Evolutionary conservation across 2,888 invertebrate genomes (phyloP), one percentile per base, ranked within the genome.

Genomic region (Neoaliturus tenellus): DNA sequence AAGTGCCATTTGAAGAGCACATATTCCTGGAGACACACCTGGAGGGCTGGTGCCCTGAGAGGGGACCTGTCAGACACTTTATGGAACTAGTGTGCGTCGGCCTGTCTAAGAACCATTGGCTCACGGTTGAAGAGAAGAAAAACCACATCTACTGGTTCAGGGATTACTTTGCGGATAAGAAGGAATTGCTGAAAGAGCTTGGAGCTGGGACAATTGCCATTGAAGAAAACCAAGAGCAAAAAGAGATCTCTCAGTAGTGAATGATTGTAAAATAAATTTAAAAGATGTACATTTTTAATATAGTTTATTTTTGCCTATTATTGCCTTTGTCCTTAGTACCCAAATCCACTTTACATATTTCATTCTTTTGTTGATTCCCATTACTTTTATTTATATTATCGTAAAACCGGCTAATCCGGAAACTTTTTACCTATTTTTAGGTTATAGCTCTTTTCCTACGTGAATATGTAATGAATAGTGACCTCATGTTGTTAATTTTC

Each of bases 41-140:
- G 20, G 95, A 96, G 88, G 94, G 93, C 0, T 98, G 98, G 96
- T 99, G 99, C 89, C 99, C 99, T 0, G 93, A 92, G 69, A 94
- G 93, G 87, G 99, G 99, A 0, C 99, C 99, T 0, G 92, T 99
- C 86, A 93, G 98, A 8, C 97, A 99, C 90, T 99, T 98, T 90
- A 99, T 99, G 99, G 98, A 99, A 89, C 92, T 99, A 6, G 98
- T 99, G 0, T 96, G 96, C 87, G 94, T 96, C 0, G 99, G 99
- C 5, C 92, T 99, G 0, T 98, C 98, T 0, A 98, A 98, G 90
- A 99, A 99, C 91, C 95, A 98, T 0, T 97, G 96, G 90, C 92
- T 99, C 88, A 96, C 96, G 0, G 97, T 96, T 0, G 90, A 95
- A 86, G 96, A 98, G 88, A 99, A 99, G 90, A 93, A 93, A 86